A percentile compares a stretch with the other conserved stretches of the same genome.
Evolutionary conservation across 2,113 vertebrate genomes (phyloP).

Genomic region (Tor tambroides): DNA sequence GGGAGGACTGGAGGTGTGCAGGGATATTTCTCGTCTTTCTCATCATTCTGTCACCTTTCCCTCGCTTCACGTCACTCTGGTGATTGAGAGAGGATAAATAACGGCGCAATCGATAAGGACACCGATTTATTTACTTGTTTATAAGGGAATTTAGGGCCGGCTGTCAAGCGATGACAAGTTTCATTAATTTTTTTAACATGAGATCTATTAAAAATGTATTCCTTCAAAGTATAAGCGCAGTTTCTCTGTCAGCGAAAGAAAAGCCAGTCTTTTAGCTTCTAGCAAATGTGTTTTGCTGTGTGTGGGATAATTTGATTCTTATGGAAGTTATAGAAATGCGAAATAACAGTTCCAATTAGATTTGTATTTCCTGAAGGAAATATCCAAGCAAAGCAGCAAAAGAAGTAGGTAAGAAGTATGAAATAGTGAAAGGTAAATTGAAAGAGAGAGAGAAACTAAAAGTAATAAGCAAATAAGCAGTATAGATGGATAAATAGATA

Average conservation of each 20-base stretch:
- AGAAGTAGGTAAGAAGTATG: neutral
- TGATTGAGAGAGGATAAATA: slow-evolving; percentile 44
- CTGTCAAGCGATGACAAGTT: neutral
- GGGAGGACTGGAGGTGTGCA: slow-evolving; percentile 51
- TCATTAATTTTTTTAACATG: neutral
- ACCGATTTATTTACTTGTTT: slow-evolving; percentile 15
- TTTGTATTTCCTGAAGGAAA: slow-evolving; percentile 10
- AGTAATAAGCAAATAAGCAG: neutral
- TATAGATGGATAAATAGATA: neutral
- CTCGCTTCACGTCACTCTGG: slow-evolving; percentile 20
- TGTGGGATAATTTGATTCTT: slow-evolving; percentile 5
- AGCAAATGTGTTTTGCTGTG: slow-evolving; percentile 5
- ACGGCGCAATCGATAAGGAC: slow-evolving; percentile 34
- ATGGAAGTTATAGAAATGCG: slow-evolving; percentile 4
- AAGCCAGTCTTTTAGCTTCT: neutral
- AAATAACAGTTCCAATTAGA: neutral
- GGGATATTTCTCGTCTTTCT: slow-evolving; percentile 39
- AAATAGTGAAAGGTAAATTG: neutral
- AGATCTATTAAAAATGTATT: slow-evolving; percentile 10
- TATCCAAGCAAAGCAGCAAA: neutral
- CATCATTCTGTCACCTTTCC: slow-evolving; percentile 7
- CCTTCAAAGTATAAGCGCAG: neutral
- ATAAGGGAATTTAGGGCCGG: neutral
- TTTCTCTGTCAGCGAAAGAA: neutral
- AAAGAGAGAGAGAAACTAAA: neutral